These are phyloP conservation scores for Callyntrura sp. DNA, from an alignment of 2,888 invertebrate genomes.

Conservation along the genomic window DNA sequence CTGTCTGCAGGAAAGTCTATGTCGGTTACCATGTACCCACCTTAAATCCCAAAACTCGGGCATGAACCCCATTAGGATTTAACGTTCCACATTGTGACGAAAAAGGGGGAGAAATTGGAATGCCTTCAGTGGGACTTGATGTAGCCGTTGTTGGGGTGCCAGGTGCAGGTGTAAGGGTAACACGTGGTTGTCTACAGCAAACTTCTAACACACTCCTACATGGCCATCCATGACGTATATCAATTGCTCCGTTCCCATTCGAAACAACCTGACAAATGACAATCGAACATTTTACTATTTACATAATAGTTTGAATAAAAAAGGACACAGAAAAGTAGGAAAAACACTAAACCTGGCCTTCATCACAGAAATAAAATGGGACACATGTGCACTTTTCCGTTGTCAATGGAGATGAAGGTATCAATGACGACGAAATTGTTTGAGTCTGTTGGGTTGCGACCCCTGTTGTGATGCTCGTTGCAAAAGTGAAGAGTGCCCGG, in stretches of 20 bases:
- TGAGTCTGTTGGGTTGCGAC: slow-evolving; percentile 42
- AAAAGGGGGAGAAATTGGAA: slow-evolving; percentile 78
- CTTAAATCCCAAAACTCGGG: slow-evolving; percentile 82
- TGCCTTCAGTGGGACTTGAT: neutral
- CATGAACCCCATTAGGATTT: slow-evolving; percentile 83
- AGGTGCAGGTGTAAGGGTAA: slow-evolving; percentile 59
- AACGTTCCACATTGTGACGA: slow-evolving; percentile 81
- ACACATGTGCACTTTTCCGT: slow-evolving; percentile 81
- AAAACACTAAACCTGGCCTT: slow-evolving; percentile 79
- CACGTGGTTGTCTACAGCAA: slow-evolving; percentile 81
- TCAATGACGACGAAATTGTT: slow-evolving; percentile 1
- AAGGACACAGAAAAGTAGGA: neutral
- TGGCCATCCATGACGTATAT: slow-evolving; percentile 79
- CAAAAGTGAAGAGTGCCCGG: slow-evolving; percentile 77
- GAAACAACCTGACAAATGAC: slow-evolving; percentile 78
- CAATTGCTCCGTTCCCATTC: slow-evolving; percentile 78
- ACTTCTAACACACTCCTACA: slow-evolving; percentile 82
- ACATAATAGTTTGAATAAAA: neutral
- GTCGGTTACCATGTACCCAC: slow-evolving; percentile 19
- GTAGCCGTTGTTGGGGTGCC: slow-evolving; percentile 52
- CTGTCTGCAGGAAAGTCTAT: neutral
- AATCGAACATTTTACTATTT: too few species aligned
- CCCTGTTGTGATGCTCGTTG: slow-evolving; percentile 49
- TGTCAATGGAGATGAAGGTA: neutral
- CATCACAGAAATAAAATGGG: slow-evolving; percentile 83